phyloP scores from a whole-genome alignment of 2,113 vertebrate species.

The Azemiops feae region DNA sequence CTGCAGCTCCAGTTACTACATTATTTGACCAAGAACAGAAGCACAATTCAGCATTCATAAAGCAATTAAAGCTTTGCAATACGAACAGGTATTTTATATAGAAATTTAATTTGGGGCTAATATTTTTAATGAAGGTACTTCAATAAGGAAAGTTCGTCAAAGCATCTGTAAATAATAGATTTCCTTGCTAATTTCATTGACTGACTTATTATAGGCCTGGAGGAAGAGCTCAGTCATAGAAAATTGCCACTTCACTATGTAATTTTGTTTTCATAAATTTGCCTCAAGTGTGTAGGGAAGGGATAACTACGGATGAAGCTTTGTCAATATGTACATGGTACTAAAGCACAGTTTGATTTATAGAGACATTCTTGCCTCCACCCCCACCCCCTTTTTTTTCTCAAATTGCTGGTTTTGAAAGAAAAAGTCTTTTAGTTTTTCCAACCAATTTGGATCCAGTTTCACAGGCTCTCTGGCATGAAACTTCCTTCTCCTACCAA shows the following conservation, averaged over 20 bases:
- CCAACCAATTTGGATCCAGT: not conserved
- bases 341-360: not conserved
- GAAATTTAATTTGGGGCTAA: slow-evolving; percentile 1
- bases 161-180: not conserved
- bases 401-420: not conserved
- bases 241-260: not conserved
- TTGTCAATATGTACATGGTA: not conserved
- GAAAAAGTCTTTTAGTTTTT: not conserved
- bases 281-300: not conserved
- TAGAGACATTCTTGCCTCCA: not conserved
- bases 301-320: not conserved
- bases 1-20: slow-evolving; percentile 59
- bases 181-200: not conserved
- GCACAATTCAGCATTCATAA: slow-evolving; percentile 64
- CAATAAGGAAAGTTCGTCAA: not conserved
- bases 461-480: not conserved
- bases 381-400: too few species aligned
- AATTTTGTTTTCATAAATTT: not conserved
- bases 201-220: not conserved
- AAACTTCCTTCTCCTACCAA: not conserved
- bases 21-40: slow-evolving; percentile 71
- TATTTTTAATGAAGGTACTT: not conserved
- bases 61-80: slow-evolving; percentile 63
- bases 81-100: slow-evolving; percentile 74
- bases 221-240: not conserved